Conservation (phyloP, 2,888 invertebrate genomes). For the Platycheirus rosarum region DNA sequence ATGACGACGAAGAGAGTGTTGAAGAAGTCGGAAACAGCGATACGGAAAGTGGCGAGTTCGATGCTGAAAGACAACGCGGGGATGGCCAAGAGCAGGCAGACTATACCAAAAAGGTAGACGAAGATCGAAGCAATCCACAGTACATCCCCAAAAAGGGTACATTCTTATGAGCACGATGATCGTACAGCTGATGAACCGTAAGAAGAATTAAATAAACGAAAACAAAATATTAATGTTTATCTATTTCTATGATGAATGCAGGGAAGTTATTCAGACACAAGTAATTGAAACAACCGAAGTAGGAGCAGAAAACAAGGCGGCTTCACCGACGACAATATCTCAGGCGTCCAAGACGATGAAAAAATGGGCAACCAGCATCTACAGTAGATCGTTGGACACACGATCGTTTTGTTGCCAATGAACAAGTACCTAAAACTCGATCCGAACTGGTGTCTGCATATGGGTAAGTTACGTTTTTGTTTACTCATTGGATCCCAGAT, state of each 20-base stretch:
- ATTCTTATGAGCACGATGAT: slow-evolving; percentile 98
- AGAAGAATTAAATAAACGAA: too few relatives aligned
- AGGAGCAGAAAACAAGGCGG: slow-evolving; percentile 78
- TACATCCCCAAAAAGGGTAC: slow-evolving; percentile 98
- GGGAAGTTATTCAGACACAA: slow-evolving; percentile 75
- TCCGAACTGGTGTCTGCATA: slow-evolving; percentile 93
- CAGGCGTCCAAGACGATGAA: slow-evolving; percentile 81
- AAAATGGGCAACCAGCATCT: slow-evolving; percentile 82
- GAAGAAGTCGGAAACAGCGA: slow-evolving; percentile 78
- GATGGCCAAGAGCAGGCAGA: slow-evolving; percentile 87
- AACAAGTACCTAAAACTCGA: slow-evolving; percentile 92
- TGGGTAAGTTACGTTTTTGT: slow-evolving; percentile 87
- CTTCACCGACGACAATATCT: slow-evolving; percentile 79
- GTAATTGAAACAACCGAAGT: slow-evolving; percentile 77
- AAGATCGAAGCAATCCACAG: slow-evolving; percentile 97
- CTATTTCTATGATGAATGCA: too few relatives aligned
- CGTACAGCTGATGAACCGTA: slow-evolving; percentile 89
- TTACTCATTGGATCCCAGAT: neutral
- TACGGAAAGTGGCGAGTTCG: slow-evolving; percentile 65
- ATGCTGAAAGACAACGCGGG: slow-evolving; percentile 86
- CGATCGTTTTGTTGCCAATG: slow-evolving; percentile 85
- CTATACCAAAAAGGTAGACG: slow-evolving; percentile 90
- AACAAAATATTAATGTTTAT: too few relatives aligned
- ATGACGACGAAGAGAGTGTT: slow-evolving; percentile 77
- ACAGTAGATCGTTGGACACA: slow-evolving; percentile 90